phyloP scores from a whole-genome alignment of 2,797 vertebrate genomes.

The Poeciliopsis gracilis region DNA sequence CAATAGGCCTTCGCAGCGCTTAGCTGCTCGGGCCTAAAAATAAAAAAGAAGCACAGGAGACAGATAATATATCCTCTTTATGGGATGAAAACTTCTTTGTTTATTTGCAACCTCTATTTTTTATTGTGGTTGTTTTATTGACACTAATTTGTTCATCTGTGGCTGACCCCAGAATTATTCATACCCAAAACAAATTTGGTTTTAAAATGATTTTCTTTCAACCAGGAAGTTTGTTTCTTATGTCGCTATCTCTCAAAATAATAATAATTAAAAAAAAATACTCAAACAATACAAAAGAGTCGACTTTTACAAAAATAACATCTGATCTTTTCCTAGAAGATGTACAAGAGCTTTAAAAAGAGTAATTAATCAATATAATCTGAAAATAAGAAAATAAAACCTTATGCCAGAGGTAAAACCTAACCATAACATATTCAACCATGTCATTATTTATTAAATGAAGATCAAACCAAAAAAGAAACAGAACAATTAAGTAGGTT shows the following conservation, averaged over 20 bases:
- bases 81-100: slow-evolving; percentile 20
- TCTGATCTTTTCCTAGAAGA: too few species aligned
- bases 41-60: not conserved
- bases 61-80: slow-evolving; percentile 14
- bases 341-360: not conserved
- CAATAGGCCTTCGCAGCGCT: too few species aligned
- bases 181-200: not conserved
- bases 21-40: too few species aligned
- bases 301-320: not conserved
- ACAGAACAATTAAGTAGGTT: not conserved
- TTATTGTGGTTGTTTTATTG: slow-evolving; percentile 1
- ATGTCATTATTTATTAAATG: not conserved
- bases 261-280: not conserved
- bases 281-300: not conserved
- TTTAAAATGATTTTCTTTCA: not conserved
- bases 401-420: not conserved
- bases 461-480: not conserved
- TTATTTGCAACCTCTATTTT: slow-evolving; percentile 25
- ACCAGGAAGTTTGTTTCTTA: not conserved
- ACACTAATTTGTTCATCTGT: slow-evolving; percentile 13
- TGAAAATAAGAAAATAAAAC: not conserved
- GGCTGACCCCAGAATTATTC: not conserved
- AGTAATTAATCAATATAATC: not conserved
- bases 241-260: not conserved
- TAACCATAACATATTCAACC: not conserved